A percentile compares a stretch with the other conserved stretches of the same genome.
phyloP scores from a whole-genome alignment of 1,140 invertebrate genomes.

The Cardiocondyla obscurior region DNA sequence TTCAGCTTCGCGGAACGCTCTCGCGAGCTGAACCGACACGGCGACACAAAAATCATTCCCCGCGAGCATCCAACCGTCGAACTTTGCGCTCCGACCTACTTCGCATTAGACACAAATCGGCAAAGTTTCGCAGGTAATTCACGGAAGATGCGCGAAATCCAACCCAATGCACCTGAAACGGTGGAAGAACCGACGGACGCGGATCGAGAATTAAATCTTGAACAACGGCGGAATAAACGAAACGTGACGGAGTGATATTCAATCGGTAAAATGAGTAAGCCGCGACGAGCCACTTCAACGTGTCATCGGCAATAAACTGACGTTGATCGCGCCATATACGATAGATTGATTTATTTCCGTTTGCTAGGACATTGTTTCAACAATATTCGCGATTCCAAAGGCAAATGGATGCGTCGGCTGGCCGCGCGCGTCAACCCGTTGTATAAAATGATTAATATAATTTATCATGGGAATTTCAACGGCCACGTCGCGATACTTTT shows the following conservation, averaged over 20 bases:
- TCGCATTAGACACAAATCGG: slow-evolving; percentile 33
- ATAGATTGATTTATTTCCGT: slow-evolving; percentile 54
- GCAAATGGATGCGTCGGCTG: slow-evolving; percentile 52
- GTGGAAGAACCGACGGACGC: not conserved
- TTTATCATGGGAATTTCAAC: slow-evolving; percentile 35
- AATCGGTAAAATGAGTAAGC: slow-evolving; percentile 45
- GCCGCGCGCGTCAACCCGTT: slow-evolving; percentile 43
- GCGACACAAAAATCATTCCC: slow-evolving; percentile 19
- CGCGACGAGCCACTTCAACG: slow-evolving; percentile 31
- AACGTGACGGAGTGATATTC: not conserved
- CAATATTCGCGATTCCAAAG: slow-evolving; percentile 14
- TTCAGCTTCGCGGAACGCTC: not conserved
- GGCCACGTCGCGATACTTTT: not conserved
- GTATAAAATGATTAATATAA: slow-evolving; percentile 52
- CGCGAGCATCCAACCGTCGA: not conserved
- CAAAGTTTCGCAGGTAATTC: slow-evolving; percentile 19
- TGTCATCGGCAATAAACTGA: slow-evolving; percentile 48
- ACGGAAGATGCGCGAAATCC: not conserved
- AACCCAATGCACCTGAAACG: too few relatives aligned
- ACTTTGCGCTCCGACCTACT: not conserved
- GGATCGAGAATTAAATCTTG: slow-evolving; percentile 18
- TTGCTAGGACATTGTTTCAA: slow-evolving; percentile 31
- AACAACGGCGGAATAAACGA: not conserved
- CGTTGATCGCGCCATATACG: slow-evolving; percentile 34
- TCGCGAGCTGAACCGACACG: not conserved